phyloP scores from a whole-genome alignment of 64 coral and sea anemone genomes.

The Dendrophyllia cribrosa region DNA sequence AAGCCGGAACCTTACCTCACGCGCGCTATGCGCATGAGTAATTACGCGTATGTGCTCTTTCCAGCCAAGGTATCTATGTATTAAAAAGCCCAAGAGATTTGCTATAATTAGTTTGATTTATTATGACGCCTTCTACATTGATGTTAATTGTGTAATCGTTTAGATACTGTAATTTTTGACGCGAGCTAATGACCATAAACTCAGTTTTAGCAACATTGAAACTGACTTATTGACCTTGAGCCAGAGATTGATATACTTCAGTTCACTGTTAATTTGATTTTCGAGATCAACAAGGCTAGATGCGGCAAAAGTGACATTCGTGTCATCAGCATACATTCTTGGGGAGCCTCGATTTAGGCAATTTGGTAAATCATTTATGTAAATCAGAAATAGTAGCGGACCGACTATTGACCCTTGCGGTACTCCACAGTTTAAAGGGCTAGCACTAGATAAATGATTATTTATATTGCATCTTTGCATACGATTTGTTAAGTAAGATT shows the following conservation, averaged over 20 bases:
- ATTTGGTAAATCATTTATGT: neutral
- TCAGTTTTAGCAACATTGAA: neutral
- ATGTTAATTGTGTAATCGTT: neutral
- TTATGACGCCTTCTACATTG: neutral
- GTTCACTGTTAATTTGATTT: neutral
- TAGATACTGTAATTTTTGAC: neutral
- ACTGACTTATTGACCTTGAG: neutral
- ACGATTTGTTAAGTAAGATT: too few relatives aligned
- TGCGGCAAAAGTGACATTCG: neutral
- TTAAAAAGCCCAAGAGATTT: constrained; percentile 40
- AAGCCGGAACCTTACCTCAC: too few relatives aligned
- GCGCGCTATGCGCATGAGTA: too few relatives aligned
- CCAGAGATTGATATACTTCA: neutral
- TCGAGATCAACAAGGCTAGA: neutral
- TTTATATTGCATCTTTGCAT: too few relatives aligned
- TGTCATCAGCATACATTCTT: constrained; percentile 37
- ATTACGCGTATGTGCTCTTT: constrained; percentile 5
- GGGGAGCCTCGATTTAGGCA: neutral
- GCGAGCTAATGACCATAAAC: neutral
- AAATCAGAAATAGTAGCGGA: too few relatives aligned
- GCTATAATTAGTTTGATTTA: neutral
- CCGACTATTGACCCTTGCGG: too few relatives aligned
- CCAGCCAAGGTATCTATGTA: constrained; percentile 34
- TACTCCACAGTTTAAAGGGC: too few relatives aligned
- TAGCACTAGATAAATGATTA: too few relatives aligned